These are phyloP conservation scores for Brachionichthys hirsutus DNA, from an alignment of 2,113 vertebrate species.

Conservation along the genomic window DNA sequence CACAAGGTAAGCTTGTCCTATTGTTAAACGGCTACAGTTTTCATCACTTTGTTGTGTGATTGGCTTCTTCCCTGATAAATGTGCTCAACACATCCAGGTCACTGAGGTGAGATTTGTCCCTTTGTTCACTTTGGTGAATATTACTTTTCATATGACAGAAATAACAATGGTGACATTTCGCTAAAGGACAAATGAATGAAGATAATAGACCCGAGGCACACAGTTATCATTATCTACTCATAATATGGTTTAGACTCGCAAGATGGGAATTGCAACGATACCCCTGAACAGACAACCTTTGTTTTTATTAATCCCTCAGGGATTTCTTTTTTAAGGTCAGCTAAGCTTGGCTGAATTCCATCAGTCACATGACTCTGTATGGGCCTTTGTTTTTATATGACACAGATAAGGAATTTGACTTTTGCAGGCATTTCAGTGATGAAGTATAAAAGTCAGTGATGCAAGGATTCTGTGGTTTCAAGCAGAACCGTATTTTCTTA, in stretches of 20 bases:
- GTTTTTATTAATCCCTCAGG: slow-evolving; percentile 62
- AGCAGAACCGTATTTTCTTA: slow-evolving; percentile 4
- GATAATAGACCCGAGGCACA: slow-evolving; percentile 36
- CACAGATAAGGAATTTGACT: slow-evolving; percentile 41
- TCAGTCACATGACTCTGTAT: slow-evolving; percentile 58
- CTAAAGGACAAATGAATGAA: slow-evolving; percentile 36
- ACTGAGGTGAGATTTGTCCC: slow-evolving; percentile 12
- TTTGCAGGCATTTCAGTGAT: slow-evolving; percentile 41
- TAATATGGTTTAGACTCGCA: slow-evolving; percentile 40
- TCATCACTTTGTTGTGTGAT: neutral
- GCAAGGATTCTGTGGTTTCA: slow-evolving; percentile 35
- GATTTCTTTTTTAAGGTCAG: slow-evolving; percentile 61
- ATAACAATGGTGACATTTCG: slow-evolving; percentile 30
- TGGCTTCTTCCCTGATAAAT: neutral
- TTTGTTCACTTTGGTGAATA: slow-evolving; percentile 14
- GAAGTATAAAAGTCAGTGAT: slow-evolving; percentile 32
- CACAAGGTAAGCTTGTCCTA: neutral
- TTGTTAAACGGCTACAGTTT: slow-evolving; percentile 16
- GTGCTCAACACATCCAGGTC: slow-evolving; percentile 6
- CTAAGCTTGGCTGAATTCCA: slow-evolving; percentile 50
- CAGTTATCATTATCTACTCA: slow-evolving; percentile 49
- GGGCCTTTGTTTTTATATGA: slow-evolving; percentile 46
- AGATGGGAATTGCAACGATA: slow-evolving; percentile 49
- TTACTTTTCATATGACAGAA: slow-evolving; percentile 16
- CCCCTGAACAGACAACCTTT: slow-evolving; percentile 58